Conservation (phyloP, 1,140 invertebrate genomes). For the Papilio xuthus region DNA sequence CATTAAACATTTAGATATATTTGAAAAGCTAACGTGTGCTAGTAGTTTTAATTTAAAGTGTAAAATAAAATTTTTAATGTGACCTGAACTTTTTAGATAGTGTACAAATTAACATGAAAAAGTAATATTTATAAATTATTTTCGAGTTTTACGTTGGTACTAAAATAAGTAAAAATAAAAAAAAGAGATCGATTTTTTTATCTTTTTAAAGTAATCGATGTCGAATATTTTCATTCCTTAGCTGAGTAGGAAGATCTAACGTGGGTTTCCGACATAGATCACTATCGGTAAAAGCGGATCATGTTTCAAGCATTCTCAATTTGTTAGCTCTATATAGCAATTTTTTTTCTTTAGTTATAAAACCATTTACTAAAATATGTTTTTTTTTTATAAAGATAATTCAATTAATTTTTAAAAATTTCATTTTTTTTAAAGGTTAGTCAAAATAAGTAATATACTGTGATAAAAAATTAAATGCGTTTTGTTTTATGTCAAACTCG, state of each 20-base stretch:
- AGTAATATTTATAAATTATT: too few relatives aligned
- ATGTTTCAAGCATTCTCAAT: background rate
- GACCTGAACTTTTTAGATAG: too few relatives aligned
- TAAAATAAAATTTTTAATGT: too few relatives aligned
- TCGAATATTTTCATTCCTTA: background rate
- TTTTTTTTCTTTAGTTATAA: background rate
- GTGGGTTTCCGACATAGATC: background rate
- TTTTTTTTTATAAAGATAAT: background rate
- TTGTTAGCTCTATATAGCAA: background rate
- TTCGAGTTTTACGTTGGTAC: too few relatives aligned
- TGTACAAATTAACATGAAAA: too few relatives aligned
- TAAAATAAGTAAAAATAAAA: background rate
- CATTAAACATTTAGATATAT: background rate
- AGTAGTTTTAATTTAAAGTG: background rate
- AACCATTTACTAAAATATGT: background rate
- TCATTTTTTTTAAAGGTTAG: too few relatives aligned
- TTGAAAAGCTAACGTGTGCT: conserved; percentile 6
- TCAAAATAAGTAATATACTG: too few relatives aligned
- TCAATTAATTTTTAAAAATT: background rate
- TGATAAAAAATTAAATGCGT: too few relatives aligned
- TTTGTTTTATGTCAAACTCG: too few relatives aligned
- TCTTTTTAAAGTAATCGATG: too few relatives aligned
- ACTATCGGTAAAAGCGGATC: background rate
- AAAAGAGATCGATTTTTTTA: too few relatives aligned
- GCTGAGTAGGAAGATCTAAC: background rate